These are phyloP conservation scores for Arothron firmamentum DNA, from an alignment of 2,113 vertebrate species.

Conservation along the genomic window DNA sequence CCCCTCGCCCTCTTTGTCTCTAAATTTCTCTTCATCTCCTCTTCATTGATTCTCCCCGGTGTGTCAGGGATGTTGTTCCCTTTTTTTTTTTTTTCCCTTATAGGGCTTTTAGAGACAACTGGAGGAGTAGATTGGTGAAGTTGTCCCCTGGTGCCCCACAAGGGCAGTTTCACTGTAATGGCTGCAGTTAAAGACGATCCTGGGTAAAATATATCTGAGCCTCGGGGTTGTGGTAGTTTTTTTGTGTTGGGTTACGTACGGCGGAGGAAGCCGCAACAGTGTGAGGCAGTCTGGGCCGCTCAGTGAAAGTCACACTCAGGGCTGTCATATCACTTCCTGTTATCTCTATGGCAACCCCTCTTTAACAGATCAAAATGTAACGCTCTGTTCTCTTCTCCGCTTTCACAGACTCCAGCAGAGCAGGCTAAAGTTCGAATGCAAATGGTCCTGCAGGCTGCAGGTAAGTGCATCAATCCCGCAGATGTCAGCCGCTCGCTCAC, in stretches of 20 bases:
- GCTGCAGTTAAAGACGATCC: constrained; percentile 53
- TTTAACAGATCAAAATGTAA: too few species aligned
- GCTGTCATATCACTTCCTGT: constrained; percentile 14
- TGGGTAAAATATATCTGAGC: constrained; percentile 54
- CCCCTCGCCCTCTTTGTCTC: constrained; percentile 56
- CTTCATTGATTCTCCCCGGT: constrained; percentile 69
- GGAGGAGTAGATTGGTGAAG: constrained; percentile 43
- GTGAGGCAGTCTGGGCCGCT: constrained; percentile 10
- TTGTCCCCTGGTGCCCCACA: constrained; percentile 51
- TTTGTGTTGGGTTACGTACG: constrained; percentile 24
- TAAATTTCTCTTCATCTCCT: constrained; percentile 68
- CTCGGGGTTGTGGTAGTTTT: constrained; percentile 33
- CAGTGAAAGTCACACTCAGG: too few species aligned
- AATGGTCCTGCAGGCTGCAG: constrained; percentile 92
- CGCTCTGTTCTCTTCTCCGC: background rate
- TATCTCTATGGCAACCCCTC: background rate
- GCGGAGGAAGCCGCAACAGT: constrained; percentile 23
- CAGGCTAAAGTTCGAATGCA: constrained; percentile 93
- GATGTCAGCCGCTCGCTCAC: background rate
- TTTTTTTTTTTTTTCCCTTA: constrained; percentile 33
- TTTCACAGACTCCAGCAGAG: constrained; percentile 85
- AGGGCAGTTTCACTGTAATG: constrained; percentile 62
- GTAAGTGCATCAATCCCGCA: constrained; percentile 69
- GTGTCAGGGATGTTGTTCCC: constrained; percentile 61
- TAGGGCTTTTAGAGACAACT: constrained; percentile 33